These are phyloP conservation scores for Phyto melanocephala DNA, from an alignment of 2,888 invertebrate species.

Conservation along the genomic window DNA sequence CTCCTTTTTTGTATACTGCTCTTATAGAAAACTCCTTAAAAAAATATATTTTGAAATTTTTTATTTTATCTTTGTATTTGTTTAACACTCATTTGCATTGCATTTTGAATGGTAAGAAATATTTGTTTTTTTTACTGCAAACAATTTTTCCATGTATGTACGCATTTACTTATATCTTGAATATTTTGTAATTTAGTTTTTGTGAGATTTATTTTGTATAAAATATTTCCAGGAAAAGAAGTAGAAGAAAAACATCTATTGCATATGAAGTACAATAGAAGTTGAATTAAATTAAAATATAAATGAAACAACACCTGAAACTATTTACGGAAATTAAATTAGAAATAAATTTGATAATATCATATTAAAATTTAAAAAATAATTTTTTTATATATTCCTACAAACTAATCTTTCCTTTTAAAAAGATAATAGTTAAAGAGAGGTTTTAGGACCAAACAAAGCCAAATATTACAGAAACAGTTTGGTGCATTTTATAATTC, in stretches of 20 bases:
- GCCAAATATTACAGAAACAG: too few relatives aligned
- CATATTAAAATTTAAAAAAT: too few relatives aligned
- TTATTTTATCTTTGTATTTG: not conserved
- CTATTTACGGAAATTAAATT: not conserved
- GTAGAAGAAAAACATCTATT: too few relatives aligned
- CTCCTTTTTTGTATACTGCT: not conserved
- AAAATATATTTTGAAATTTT: conserved; percentile 17
- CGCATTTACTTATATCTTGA: not conserved
- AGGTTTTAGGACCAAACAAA: too few relatives aligned
- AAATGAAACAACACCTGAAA: not conserved
- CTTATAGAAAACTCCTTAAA: not conserved
- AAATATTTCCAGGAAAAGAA: not conserved
- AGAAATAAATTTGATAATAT: not conserved
- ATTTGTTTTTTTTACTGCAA: not conserved
- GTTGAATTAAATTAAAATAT: not conserved
- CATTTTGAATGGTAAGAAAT: not conserved
- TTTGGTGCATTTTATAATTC: too few relatives aligned
- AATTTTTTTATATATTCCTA: too few relatives aligned
- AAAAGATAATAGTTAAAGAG: too few relatives aligned
- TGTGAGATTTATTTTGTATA: not conserved
- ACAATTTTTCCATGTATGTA: not conserved
- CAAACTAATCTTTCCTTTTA: too few relatives aligned
- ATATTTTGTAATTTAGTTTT: conserved; percentile 36
- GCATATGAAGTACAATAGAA: not conserved
- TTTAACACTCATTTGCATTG: conserved; percentile 50